Evolutionary conservation across 2,113 vertebrate genomes (phyloP).

Genomic region (Guaruba guarouba): DNA sequence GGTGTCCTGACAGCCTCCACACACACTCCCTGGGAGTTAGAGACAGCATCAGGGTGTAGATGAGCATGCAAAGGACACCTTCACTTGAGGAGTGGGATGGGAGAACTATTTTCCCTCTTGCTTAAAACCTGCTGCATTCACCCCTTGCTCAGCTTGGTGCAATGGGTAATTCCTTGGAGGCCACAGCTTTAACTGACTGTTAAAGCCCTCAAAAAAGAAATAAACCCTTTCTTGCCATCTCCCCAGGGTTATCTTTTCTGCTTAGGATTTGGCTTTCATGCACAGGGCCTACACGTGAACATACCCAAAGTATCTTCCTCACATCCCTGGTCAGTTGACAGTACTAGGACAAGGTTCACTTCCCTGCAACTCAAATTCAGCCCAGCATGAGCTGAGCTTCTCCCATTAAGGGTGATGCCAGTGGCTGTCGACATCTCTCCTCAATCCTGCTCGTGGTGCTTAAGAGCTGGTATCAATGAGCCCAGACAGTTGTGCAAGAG

Average conservation of each 20-base stretch:
- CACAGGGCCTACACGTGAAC: not conserved
- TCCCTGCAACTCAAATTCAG: not conserved
- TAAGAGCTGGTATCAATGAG: not conserved
- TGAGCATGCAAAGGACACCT: not conserved
- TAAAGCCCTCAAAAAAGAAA: not conserved
- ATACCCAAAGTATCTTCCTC: not conserved
- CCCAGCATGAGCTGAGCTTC: not conserved
- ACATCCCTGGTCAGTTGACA: not conserved
- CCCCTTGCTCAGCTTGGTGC: not conserved
- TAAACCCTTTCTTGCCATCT: not conserved
- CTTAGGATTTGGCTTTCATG: not conserved
- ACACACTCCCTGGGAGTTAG: not conserved
- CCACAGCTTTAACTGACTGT: not conserved
- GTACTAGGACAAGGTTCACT: not conserved
- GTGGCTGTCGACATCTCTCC: not conserved
- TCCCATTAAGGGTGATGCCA: not conserved
- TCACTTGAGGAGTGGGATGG: not conserved
- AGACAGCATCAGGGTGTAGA: not conserved
- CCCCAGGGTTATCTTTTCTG: not conserved
- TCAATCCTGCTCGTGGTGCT: not conserved
- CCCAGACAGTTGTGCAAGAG: not conserved
- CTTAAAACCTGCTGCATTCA: not conserved
- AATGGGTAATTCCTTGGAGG: not conserved
- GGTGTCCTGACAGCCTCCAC: not conserved
- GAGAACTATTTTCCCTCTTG: not conserved